Percentiles rank a stretch among this genome's conserved stretches.
Evolutionary conservation across 2,113 vertebrate species (phyloP).

Genomic region (Gambusia holbrooki): DNA sequence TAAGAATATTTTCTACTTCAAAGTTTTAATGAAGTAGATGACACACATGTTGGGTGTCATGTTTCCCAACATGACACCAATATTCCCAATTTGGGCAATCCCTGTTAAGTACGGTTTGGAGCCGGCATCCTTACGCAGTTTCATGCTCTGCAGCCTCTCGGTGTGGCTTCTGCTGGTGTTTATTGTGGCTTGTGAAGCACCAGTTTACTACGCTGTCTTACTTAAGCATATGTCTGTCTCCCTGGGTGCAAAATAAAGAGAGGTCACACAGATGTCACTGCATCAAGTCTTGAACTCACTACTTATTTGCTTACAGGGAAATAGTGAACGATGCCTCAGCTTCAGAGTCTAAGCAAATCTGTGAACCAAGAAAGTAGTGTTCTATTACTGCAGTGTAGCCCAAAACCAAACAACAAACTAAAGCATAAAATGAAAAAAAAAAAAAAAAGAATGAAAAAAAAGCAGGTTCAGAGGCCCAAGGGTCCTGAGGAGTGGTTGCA

Average conservation of each 20-base stretch:
- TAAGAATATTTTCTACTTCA: too few relatives aligned
- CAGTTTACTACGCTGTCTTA: slow-evolving; percentile 42
- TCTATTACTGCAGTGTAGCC: slow-evolving; percentile 26
- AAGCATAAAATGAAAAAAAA: slow-evolving; percentile 36
- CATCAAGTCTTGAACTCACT: slow-evolving; percentile 23
- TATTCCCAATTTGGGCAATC: slow-evolving; percentile 22
- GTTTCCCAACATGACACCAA: too few relatives aligned
- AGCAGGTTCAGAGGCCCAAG: slow-evolving; percentile 13
- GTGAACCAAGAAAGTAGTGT: slow-evolving; percentile 53
- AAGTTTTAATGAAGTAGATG: too few relatives aligned
- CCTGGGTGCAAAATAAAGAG: slow-evolving; percentile 4
- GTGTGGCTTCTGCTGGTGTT: slow-evolving; percentile 34
- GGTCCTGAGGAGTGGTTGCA: slow-evolving; percentile 27
- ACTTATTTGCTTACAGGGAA: slow-evolving; percentile 44
- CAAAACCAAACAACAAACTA: slow-evolving; percentile 30
- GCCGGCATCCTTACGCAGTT: slow-evolving; percentile 6
- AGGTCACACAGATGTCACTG: slow-evolving; percentile 45
- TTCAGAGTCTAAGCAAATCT: slow-evolving; percentile 43
- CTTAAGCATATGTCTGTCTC: slow-evolving; percentile 42
- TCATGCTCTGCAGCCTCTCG: slow-evolving; percentile 30
- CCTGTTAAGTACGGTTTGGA: slow-evolving; percentile 30
- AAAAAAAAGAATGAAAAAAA: slow-evolving; percentile 5
- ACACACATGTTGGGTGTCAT: too few relatives aligned
- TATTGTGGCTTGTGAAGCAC: slow-evolving; percentile 43
- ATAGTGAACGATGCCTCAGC: slow-evolving; percentile 37